Evolutionary conservation across 2,797 vertebrate species (phyloP).

Genomic region (Hemibagrus guttatus): DNA sequence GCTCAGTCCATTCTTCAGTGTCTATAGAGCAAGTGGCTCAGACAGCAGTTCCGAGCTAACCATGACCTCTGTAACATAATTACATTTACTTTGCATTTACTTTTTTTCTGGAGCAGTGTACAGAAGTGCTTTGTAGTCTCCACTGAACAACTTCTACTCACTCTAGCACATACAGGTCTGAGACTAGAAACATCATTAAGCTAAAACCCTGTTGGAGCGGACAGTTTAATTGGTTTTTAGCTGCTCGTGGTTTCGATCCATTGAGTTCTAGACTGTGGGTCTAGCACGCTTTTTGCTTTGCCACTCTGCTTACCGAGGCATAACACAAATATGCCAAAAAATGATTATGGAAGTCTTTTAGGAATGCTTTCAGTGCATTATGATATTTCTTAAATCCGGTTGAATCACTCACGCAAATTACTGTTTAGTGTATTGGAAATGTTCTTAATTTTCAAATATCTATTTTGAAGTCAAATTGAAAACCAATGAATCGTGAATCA

Average conservation of each 20-base stretch:
- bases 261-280: not conserved
- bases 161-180: not conserved
- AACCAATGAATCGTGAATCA: not conserved
- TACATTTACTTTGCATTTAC: not conserved
- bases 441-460: not conserved
- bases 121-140: not conserved
- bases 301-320: not conserved
- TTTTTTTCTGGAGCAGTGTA: not conserved
- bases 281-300: not conserved
- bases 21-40: not conserved
- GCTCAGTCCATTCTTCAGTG: not conserved
- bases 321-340: not conserved
- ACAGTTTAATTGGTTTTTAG: not conserved
- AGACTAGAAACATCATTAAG: not conserved
- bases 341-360: not conserved
- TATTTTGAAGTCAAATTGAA: not conserved
- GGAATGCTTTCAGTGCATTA: not conserved
- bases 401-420: not conserved
- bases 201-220: not conserved
- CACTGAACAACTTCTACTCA: not conserved
- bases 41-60: not conserved
- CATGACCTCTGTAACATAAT: not conserved
- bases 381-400: not conserved
- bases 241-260: not conserved
- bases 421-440: constrained; percentile 6